Base-by-base conservation (phyloP, 2,797 vertebrate species). In the Pyrrhura leucotis region DNA sequence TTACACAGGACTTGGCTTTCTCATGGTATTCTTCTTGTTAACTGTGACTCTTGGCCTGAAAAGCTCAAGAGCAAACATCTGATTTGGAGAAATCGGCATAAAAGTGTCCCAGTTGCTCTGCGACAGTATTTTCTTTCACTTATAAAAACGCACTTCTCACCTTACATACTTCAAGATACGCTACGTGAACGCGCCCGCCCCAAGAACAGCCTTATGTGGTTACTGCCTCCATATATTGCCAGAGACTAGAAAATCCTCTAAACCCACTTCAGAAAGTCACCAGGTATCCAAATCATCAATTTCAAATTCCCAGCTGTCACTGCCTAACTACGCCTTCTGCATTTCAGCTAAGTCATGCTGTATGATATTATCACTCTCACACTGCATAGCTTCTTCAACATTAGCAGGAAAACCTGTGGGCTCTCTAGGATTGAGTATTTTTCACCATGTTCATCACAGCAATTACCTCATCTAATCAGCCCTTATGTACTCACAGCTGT, bases 261-360 rank as follows among this genome's bases (percentile, higher is more conserved):
- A 92, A 79, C 2, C 21, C 23, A 44, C 66, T 94, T 84, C 80
- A 86, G n/a, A 58, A 78, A 89, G 94, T 69, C 66, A 79, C 6
- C 81, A 83, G 79, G 92, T 91, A 96, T 23, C 48, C 80, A 90
- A 79, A 88, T 11, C 50, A 76, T 35, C 76, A 35, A 71, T 91
- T 82, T 8, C 65, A 56, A 77, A 95, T 91, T 96, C 91, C 71
- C 94, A 96, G 92, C 91, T 95, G 89, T 94, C 91, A 73, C 76
- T 84, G 93, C 76, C 58, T 67, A 80, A 83, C 88, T 75, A 19
- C 33, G 37, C 66, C 85, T 85, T 71, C 83, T 92, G 77, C 81
- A 85, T 89, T 96, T 95, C 90, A 93, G 93, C 85, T 89, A 89
- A 93, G 92, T 90, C 92, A 89, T 94, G 50, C 92, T 90, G 75